Evolutionary conservation across 2,113 vertebrate genomes (phyloP).

Genomic region (Etheostoma spectabile): DNA sequence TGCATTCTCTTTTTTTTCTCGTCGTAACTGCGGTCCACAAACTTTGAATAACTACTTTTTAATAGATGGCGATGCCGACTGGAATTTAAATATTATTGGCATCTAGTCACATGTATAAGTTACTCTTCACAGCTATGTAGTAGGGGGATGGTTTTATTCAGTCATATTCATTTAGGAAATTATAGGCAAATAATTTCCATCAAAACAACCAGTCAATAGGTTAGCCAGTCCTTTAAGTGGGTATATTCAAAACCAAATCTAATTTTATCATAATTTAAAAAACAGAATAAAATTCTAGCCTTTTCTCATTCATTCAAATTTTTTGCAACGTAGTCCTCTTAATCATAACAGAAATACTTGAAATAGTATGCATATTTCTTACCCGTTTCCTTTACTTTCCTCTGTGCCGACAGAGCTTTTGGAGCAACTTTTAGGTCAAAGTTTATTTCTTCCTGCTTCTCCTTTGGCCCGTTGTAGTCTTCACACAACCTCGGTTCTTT

Average conservation of each 20-base stretch:
- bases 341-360: conserved; percentile 3
- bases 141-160: neutral
- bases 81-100: neutral
- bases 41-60: conserved; percentile 51
- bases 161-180: neutral
- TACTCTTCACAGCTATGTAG: neutral
- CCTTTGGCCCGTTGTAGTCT: conserved; percentile 19
- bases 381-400: conserved; percentile 57
- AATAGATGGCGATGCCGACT: neutral
- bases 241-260: neutral
- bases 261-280: neutral
- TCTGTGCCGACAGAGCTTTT: neutral
- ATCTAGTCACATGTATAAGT: neutral
- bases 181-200: neutral
- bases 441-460: conserved; percentile 17
- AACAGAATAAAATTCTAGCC: neutral
- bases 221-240: neutral
- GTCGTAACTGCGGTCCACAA: conserved; percentile 39
- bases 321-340: neutral
- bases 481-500: conserved; percentile 52
- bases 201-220: neutral
- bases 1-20: conserved; percentile 46
- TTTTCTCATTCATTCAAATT: neutral
- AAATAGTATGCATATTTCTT: conserved; percentile 33
- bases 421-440: conserved; percentile 14